phyloP scores from a whole-genome alignment of 2,888 invertebrate species.

The Tanaodytes sp. region DNA sequence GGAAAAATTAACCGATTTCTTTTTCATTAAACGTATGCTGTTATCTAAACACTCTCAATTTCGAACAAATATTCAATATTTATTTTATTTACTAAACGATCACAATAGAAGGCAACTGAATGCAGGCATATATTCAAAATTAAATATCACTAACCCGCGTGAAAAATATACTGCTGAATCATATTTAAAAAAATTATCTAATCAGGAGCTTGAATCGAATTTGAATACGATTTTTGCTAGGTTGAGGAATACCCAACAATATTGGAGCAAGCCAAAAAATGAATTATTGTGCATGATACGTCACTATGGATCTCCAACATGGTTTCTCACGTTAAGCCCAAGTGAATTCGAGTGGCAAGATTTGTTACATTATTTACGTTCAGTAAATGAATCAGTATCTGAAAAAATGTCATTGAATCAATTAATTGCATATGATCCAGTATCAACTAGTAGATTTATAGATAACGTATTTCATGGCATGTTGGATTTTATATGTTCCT shows the following conservation, averaged over 20 bases:
- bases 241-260: conserved; percentile 54
- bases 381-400: conserved; percentile 53
- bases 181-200: background rate
- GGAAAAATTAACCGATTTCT: background rate
- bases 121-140: conserved; percentile 51
- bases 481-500: background rate
- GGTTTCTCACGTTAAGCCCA: conserved; percentile 59
- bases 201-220: conserved; percentile 38
- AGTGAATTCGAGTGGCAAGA: conserved; percentile 56
- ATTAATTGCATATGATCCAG: conserved; percentile 56
- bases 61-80: conserved; percentile 56
- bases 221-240: conserved; percentile 50
- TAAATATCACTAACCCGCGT: conserved; percentile 47
- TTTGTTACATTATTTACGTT: conserved; percentile 39
- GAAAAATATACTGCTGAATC: conserved; percentile 29
- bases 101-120: conserved; percentile 54
- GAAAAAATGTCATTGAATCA: background rate
- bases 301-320: conserved; percentile 59
- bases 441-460: conserved; percentile 62
- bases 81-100: conserved; percentile 58
- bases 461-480: conserved; percentile 3
- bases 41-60: conserved; percentile 54
- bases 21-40: background rate
- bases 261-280: conserved; percentile 49
- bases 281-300: conserved; percentile 54